These are phyloP conservation scores for Idaea biselata DNA, from an alignment of 2,888 invertebrate species.

Conservation along the genomic window DNA sequence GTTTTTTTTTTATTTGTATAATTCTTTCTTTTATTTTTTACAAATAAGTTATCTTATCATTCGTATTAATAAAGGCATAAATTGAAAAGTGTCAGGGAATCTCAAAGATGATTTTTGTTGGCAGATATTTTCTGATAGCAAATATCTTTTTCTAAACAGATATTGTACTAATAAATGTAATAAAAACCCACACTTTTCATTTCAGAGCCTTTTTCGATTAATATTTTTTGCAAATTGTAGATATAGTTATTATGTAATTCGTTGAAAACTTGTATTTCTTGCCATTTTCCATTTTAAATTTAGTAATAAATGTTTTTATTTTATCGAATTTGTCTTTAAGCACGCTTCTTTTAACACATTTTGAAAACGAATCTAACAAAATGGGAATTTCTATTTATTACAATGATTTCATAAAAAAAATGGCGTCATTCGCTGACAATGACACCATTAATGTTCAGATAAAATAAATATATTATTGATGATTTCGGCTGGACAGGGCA, in stretches of 20 bases:
- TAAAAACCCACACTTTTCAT: no score
- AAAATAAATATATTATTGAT: not conserved
- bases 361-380: not conserved
- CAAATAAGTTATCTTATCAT: no score
- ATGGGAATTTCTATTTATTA: not conserved
- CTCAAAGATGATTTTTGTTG: no score
- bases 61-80: no score
- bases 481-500: not conserved
- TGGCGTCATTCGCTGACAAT: not conserved
- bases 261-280: not conserved
- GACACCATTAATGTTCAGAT: not conserved
- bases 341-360: not conserved
- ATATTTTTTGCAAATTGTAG: not conserved
- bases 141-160: no score
- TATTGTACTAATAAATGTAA: no score
- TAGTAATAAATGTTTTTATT: not conserved
- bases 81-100: no score
- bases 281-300: not conserved
- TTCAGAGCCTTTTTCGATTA: not conserved
- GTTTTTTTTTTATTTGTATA: no score
- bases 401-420: not conserved
- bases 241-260: not conserved
- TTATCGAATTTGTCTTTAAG: not conserved
- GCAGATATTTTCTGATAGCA: no score
- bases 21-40: no score